Percentiles rank a stretch among this genome's conserved stretches.
Evolutionary conservation across 2,113 vertebrate genomes (phyloP).

Genomic region (Myxocyprinus asiaticus): DNA sequence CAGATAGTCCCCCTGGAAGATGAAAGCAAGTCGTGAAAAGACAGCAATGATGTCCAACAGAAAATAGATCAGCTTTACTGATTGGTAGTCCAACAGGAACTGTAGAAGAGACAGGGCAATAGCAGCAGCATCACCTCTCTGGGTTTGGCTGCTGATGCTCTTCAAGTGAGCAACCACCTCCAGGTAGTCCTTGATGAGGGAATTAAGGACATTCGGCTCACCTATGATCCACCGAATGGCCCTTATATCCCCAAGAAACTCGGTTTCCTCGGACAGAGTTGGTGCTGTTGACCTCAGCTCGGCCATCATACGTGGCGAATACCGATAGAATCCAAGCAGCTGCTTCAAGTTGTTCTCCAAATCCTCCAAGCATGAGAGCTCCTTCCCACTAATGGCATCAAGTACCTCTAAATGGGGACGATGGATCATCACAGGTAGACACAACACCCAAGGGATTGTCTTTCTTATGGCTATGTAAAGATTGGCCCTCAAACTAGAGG

Average conservation of each 20-base stretch:
- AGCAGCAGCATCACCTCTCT: constrained; percentile 88
- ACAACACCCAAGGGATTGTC: constrained; percentile 91
- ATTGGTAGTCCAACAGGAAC: constrained; percentile 96
- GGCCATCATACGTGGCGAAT: constrained; percentile 90
- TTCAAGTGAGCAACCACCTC: constrained; percentile 94
- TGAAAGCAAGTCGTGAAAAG: constrained; percentile 87
- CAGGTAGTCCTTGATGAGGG: constrained; percentile 94
- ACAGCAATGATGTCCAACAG: constrained; percentile 91
- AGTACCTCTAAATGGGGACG: constrained; percentile 91
- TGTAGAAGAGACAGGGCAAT: constrained; percentile 92
- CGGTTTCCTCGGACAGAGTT: constrained; percentile 89
- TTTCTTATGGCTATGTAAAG: constrained; percentile 90
- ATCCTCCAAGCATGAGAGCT: constrained; percentile 92
- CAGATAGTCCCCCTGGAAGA: constrained; percentile 91
- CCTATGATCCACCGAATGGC: constrained; percentile 93
- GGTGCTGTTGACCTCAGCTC: constrained; percentile 87
- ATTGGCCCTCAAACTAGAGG: constrained; percentile 83
- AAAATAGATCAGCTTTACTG: constrained; percentile 95
- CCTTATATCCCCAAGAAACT: constrained; percentile 92
- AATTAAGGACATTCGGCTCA: constrained; percentile 93
- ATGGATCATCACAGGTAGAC: constrained; percentile 92
- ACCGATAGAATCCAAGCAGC: constrained; percentile 93
- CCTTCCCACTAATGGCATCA: constrained; percentile 93
- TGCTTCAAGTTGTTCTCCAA: constrained; percentile 95
- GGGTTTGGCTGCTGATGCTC: constrained; percentile 90